A percentile compares a stretch with the other conserved stretches of the same genome.
phyloP scores from a whole-genome alignment of 2,888 invertebrate genomes.

The Anarsia innoxiella region DNA sequence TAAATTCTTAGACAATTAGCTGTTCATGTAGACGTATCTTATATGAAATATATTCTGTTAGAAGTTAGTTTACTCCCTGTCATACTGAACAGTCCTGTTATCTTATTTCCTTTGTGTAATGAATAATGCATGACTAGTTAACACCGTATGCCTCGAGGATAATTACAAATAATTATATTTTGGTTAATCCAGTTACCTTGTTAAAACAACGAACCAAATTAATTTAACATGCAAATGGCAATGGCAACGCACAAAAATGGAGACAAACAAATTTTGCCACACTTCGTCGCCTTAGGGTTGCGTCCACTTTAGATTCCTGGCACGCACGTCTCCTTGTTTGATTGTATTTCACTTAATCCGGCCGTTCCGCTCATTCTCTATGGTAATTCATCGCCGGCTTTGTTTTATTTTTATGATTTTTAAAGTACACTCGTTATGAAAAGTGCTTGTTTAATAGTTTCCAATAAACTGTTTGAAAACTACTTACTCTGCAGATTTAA shows the following conservation, averaged over 20 bases:
- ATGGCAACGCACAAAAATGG: constrained; percentile 28
- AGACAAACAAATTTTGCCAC: constrained; percentile 36
- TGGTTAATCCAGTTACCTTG: no score
- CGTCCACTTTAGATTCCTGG: constrained; percentile 43
- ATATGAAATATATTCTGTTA: no score
- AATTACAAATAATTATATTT: no score
- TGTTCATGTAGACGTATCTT: no score
- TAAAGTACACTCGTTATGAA: neutral
- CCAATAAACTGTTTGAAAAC: no score
- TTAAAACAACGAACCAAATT: constrained; percentile 23
- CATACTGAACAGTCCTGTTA: no score
- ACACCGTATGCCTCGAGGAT: no score
- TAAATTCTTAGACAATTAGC: no score
- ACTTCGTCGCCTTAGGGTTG: constrained; percentile 28
- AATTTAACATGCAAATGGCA: constrained; percentile 26
- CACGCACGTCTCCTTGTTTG: constrained; percentile 59
- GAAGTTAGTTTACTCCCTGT: no score
- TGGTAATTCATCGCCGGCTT: constrained; percentile 65
- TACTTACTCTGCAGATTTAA: no score
- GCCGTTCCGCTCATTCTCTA: constrained; percentile 67
- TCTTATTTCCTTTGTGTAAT: no score
- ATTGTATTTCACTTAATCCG: constrained; percentile 69
- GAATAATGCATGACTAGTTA: no score
- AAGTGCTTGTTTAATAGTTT: constrained; percentile 10
- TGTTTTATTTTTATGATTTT: constrained; percentile 55